These are phyloP conservation scores for Aphrophora alni DNA, from an alignment of 2,888 invertebrate species.

Conservation along the genomic window DNA sequence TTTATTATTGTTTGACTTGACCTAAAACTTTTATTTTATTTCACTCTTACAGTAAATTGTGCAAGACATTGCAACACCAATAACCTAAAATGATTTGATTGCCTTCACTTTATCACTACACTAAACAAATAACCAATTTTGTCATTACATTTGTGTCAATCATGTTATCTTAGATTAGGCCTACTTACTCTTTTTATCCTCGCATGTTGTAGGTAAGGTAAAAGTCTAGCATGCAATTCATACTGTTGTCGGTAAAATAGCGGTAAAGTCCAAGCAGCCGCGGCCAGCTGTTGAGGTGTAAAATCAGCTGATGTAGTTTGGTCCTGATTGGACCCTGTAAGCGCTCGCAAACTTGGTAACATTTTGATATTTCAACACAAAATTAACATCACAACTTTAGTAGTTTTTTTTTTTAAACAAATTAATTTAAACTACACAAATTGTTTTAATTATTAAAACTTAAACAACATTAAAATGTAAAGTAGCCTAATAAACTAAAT, in stretches of 20 bases:
- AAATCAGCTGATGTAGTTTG: background rate
- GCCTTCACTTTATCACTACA: background rate
- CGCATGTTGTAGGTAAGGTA: conserved; percentile 36
- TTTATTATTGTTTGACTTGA: no score
- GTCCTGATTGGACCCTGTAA: background rate
- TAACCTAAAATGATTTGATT: background rate
- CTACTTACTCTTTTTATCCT: conserved; percentile 10
- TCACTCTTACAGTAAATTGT: background rate
- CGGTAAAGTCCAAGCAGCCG: conserved; percentile 30
- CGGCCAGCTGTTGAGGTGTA: background rate
- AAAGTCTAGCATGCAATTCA: conserved; percentile 33
- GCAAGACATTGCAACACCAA: background rate
- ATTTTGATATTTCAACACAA: background rate
- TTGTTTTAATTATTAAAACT: background rate
- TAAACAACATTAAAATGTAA: no score
- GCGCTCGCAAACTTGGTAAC: background rate
- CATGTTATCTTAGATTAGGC: background rate
- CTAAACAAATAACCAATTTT: background rate
- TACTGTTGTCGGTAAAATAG: conserved; percentile 45
- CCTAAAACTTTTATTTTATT: no score
- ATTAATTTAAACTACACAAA: background rate
- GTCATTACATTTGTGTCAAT: background rate
- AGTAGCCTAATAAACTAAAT: background rate
- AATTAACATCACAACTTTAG: background rate
- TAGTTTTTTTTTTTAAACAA: background rate